These are phyloP conservation scores for Tetragonula carbonaria DNA, from an alignment of 2,888 invertebrate genomes.

Conservation along the genomic window DNA sequence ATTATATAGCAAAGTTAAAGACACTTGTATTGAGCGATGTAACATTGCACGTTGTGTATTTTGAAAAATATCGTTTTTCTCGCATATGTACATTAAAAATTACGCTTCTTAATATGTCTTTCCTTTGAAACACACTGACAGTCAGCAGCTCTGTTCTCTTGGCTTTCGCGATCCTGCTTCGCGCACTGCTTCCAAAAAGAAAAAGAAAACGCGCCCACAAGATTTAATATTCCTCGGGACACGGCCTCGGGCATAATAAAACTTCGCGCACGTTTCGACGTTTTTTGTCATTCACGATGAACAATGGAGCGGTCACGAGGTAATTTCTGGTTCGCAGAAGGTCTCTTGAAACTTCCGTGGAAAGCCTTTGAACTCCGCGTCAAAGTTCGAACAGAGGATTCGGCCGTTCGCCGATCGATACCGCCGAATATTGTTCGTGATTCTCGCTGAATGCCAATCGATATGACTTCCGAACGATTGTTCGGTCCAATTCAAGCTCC, in stretches of 20 bases:
- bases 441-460: too few species aligned
- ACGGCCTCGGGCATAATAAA: conserved; percentile 25
- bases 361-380: conserved; percentile 10
- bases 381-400: conserved; percentile 11
- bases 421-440: not conserved
- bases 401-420: conserved; percentile 7
- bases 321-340: not conserved
- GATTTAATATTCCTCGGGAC: conserved; percentile 39
- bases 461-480: too few species aligned
- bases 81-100: too few species aligned
- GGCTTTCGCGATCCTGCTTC: not conserved
- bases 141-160: too few species aligned
- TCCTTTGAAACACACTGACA: too few species aligned
- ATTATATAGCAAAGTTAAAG: too few species aligned
- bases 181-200: not conserved
- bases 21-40: too few species aligned
- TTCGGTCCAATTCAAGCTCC: not conserved
- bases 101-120: too few species aligned
- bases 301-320: conserved; percentile 29
- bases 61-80: too few species aligned
- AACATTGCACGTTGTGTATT: too few species aligned
- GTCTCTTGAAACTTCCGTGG: conserved; percentile 8
- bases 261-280: conserved; percentile 27
- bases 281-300: conserved; percentile 23
- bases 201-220: not conserved